Evolutionary conservation across 2,888 invertebrate species (phyloP), one percentile per base, ranked within the genome.

Genomic region (Nomada goodeniana): DNA sequence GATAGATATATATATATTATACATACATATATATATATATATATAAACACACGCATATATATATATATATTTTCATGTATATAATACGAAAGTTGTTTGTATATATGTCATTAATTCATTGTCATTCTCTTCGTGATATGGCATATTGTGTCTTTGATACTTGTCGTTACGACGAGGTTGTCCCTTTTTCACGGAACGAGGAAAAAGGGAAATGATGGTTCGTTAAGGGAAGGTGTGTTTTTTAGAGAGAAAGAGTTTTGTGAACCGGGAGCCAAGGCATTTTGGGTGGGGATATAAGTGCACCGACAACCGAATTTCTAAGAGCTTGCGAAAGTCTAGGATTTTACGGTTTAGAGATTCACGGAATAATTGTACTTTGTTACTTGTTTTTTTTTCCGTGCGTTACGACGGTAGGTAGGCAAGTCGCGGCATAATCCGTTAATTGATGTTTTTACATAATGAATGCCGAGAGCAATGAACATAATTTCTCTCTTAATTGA

Each of bases 41-140:
- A 77, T 81, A 90, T 88, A 90, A 87, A 89, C 88, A 90, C 91
- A 84, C 82, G 86, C 82, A 88, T 86, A 88, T 87, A 87, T 82
- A 87, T 86, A 87, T 86, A 88, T 91, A 90, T 91, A 88, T 91
- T 89, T 89, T 91, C 90, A 91, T 92, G 91, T 93, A 93, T 93
- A 93, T 92, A 92, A 92, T 91, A 91, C 89, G 36, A 88, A 93
- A 92, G 92, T 93, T 93, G 93, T 93, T 93, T 93, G 93, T 93
- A 93, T 93, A 93, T 93, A 93, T 91, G 92, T 93, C 91, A 89
- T 90, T 86, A 90, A 90, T 90, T 90, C 88, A 86, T 90, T 88
- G 88, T 90, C 89, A 84, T 90, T 90, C 87, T 83, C 80, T 87
- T 88, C 86, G 86, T 81, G 88, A 86, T 83, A 89, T 81, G 81